A percentile compares a stretch with the other conserved stretches of the same genome.
Conservation (phyloP, 2,797 vertebrate genomes). For the Botia kubotai region DNA sequence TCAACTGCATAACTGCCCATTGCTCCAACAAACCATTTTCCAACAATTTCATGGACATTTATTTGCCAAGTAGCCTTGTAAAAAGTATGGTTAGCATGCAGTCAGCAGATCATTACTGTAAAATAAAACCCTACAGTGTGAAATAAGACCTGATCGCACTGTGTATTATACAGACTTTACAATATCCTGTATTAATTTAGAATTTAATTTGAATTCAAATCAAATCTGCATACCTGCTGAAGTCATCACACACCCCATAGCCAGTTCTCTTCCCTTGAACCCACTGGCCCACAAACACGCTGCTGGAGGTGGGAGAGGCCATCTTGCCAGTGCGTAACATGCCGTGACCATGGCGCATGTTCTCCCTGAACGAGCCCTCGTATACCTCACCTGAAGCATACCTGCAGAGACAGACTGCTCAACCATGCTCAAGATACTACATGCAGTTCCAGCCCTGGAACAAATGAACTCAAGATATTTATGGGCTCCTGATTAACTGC, state of each 20-base stretch:
- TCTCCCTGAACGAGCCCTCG: conserved; percentile 93
- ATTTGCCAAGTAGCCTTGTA: not conserved
- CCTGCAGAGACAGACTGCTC: conserved; percentile 64
- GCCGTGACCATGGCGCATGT: conserved; percentile 91
- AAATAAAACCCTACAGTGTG: not conserved
- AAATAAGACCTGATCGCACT: not conserved
- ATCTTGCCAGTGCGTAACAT: conserved; percentile 91
- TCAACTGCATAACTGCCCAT: not conserved
- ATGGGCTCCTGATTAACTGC: not conserved
- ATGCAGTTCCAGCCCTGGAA: not conserved
- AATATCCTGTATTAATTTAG: not conserved
- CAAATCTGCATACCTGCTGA: conserved; percentile 86
- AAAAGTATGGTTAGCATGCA: not conserved
- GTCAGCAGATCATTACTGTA: not conserved
- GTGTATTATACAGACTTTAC: not conserved
- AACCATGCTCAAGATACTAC: conserved; percentile 40
- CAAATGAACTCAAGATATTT: not conserved
- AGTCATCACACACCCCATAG: conserved; percentile 94
- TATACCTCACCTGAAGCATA: conserved; percentile 91
- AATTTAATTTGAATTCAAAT: not conserved
- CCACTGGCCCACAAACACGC: conserved; percentile 97
- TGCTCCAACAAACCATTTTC: not conserved
- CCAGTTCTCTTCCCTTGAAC: conserved; percentile 89
- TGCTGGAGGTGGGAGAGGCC: conserved; percentile 86
- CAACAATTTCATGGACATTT: not conserved